phyloP scores from a whole-genome alignment of 2,797 vertebrate species.

The Rhodeus uyekii region DNA sequence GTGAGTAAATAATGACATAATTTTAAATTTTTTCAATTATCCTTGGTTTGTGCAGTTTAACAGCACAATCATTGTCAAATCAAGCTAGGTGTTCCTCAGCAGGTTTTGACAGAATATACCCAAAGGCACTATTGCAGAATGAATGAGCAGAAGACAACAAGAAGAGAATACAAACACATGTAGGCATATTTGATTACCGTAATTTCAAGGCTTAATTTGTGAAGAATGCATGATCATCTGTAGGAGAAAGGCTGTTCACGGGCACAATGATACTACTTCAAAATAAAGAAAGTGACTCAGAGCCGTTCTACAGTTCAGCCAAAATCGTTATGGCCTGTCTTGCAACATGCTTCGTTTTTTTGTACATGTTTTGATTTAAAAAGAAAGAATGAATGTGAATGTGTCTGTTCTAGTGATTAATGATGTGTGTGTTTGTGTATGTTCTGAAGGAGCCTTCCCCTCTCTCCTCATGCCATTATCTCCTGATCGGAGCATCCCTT shows the following conservation, averaged over 20 bases:
- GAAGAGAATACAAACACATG: background rate
- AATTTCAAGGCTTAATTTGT: conserved; percentile 4
- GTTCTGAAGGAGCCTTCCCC: conserved; percentile 28
- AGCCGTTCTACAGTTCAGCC: background rate
- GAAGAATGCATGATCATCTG: background rate
- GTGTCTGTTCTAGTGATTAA: conserved; percentile 15
- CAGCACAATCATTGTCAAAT: too few relatives aligned
- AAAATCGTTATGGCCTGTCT: background rate
- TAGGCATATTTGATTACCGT: background rate
- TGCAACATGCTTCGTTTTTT: background rate
- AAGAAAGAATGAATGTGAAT: background rate
- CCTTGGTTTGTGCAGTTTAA: too few relatives aligned
- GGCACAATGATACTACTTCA: background rate
- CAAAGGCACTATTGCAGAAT: conserved; percentile 26
- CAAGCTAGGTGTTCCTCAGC: too few relatives aligned
- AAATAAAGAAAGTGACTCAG: background rate
- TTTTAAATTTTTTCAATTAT: too few relatives aligned
- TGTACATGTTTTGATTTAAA: background rate
- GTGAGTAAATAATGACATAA: too few relatives aligned
- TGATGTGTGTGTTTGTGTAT: conserved; percentile 32
- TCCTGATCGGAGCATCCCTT: conserved; percentile 63
- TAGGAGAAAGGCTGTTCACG: background rate
- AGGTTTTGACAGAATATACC: conserved; percentile 32
- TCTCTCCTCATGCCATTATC: conserved; percentile 43
- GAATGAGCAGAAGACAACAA: background rate